Percentiles rank a stretch among this genome's conserved stretches.
Evolutionary conservation across 2,888 invertebrate genomes (phyloP).

Genomic region (Desoria tigrina): DNA sequence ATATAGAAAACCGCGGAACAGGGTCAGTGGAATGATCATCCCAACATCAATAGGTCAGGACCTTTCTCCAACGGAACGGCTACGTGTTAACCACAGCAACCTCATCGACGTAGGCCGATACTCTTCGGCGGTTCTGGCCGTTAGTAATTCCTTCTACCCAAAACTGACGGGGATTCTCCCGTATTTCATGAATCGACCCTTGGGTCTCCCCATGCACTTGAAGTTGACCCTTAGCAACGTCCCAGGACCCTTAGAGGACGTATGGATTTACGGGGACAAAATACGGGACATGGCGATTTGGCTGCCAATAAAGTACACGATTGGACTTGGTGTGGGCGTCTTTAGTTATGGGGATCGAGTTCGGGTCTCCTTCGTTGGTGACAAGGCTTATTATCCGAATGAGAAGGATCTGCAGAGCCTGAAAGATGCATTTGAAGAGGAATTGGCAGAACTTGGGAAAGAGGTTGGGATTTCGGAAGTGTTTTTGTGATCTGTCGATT

Average conservation of each 20-base stretch:
- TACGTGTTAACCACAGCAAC: slow-evolving; percentile 24
- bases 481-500: not conserved
- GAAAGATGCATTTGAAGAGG: slow-evolving; percentile 33
- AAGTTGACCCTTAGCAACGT: slow-evolving; percentile 37
- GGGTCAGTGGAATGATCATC: slow-evolving; percentile 45
- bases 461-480: slow-evolving; percentile 21
- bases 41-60: slow-evolving; percentile 38
- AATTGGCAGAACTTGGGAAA: slow-evolving; percentile 28
- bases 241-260: slow-evolving; percentile 38
- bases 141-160: slow-evolving; percentile 15
- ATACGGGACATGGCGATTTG: slow-evolving; percentile 36
- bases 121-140: not conserved
- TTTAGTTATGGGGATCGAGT: slow-evolving; percentile 36
- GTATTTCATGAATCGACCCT: slow-evolving; percentile 19
- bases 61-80: slow-evolving; percentile 23
- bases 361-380: slow-evolving; percentile 35
- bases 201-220: slow-evolving; percentile 19
- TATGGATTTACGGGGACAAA: slow-evolving; percentile 32
- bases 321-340: slow-evolving; percentile 42
- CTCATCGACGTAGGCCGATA: slow-evolving; percentile 9
- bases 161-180: slow-evolving; percentile 36
- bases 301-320: slow-evolving; percentile 34
- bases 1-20: slow-evolving; percentile 48
- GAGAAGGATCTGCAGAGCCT: slow-evolving; percentile 23
- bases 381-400: slow-evolving; percentile 27